A percentile compares a stretch with the other conserved stretches of the same genome.
Evolutionary conservation across 2,113 vertebrate genomes (phyloP).

Genomic region (Chlorodrepanis virens): DNA sequence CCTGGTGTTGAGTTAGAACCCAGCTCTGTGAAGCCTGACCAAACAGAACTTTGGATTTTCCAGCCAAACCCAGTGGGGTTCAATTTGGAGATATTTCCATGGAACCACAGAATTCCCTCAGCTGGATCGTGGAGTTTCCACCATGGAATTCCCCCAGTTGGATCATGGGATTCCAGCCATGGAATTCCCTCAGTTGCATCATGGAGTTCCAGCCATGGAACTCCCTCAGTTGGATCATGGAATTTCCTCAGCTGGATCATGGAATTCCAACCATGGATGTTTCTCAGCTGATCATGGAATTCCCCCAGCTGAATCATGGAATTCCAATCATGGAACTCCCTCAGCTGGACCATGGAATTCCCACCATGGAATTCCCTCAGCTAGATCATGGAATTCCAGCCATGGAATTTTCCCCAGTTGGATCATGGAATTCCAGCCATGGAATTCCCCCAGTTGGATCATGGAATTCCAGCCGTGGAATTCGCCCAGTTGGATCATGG

Average conservation of each 20-base stretch:
- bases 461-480: too few species aligned
- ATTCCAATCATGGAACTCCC: background rate
- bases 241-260: background rate
- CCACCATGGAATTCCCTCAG: background rate
- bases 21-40: background rate
- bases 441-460: background rate
- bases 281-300: background rate
- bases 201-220: too few species aligned
- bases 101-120: background rate
- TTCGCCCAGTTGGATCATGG: background rate
- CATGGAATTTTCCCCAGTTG: background rate
- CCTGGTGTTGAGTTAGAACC: rapidly evolving
- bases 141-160: background rate
- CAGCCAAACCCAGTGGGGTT: background rate
- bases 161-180: too few species aligned
- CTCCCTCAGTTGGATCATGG: too few species aligned
- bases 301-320: rapidly evolving
- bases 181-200: too few species aligned
- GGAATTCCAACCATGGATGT: background rate
- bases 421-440: background rate
- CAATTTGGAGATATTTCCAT: background rate
- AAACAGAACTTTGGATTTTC: background rate
- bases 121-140: rapidly evolving
- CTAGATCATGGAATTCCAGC: background rate
- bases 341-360: too few species aligned